Percentiles rank a stretch among this genome's conserved stretches.
phyloP scores from a whole-genome alignment of 1,140 invertebrate species.

The Drosophila baimaii region DNA sequence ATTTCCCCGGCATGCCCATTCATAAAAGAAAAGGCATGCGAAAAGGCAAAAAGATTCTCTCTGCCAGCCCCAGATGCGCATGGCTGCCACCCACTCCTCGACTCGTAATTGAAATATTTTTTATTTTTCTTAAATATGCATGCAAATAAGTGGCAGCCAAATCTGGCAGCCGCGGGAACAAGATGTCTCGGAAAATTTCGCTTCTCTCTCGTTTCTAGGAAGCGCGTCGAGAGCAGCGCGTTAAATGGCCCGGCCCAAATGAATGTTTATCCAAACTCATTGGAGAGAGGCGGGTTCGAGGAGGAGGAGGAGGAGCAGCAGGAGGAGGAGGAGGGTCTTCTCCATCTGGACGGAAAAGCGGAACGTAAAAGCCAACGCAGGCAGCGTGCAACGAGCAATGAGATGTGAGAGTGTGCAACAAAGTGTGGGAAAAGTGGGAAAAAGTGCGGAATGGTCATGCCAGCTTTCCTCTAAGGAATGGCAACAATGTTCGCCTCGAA shows the following conservation, averaged over 20 bases:
- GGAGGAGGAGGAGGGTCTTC: not conserved
- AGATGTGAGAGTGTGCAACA: slow-evolving; percentile 24
- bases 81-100: no score
- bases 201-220: slow-evolving; percentile 32
- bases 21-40: slow-evolving; percentile 63
- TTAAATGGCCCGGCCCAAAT: slow-evolving; percentile 52
- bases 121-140: slow-evolving; percentile 59
- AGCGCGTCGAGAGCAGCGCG: slow-evolving; percentile 31
- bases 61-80: slow-evolving; percentile 66
- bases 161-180: slow-evolving; percentile 32
- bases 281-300: not conserved
- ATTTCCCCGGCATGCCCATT: slow-evolving; percentile 56
- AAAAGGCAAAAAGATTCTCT: slow-evolving; percentile 46
- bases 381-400: slow-evolving; percentile 26
- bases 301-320: not conserved
- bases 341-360: slow-evolving; percentile 16
- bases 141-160: slow-evolving; percentile 38
- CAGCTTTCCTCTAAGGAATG: slow-evolving; percentile 25
- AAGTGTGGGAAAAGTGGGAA: slow-evolving; percentile 25
- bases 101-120: slow-evolving; percentile 66
- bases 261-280: slow-evolving; percentile 33
- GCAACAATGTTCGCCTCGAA: slow-evolving; percentile 20
- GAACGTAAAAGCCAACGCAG: slow-evolving; percentile 14
- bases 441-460: slow-evolving; percentile 39
- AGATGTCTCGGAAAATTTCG: slow-evolving; percentile 26